Percentiles rank a stretch among this genome's conserved stretches.
Conservation (phyloP, 2,797 vertebrate genomes). For the Decapterus maruadsi region DNA sequence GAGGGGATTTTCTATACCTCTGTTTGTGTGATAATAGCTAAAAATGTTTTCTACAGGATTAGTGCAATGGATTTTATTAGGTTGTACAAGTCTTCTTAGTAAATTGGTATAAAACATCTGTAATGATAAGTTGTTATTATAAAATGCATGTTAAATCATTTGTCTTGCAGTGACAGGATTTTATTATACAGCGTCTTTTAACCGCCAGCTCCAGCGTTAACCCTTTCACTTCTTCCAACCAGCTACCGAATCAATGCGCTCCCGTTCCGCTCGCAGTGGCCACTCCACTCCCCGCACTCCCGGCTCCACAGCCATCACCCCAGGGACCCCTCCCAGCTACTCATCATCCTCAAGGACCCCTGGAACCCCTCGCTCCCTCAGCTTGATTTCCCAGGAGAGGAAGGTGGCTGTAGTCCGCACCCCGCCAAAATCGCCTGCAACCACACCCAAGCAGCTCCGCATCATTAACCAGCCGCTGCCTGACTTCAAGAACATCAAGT, state of each 20-base stretch:
- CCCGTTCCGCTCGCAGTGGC: constrained; percentile 95
- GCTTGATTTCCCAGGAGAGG: constrained; percentile 94
- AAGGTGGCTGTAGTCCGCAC: constrained; percentile 96
- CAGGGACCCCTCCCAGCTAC: constrained; percentile 96
- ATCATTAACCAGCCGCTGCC: constrained; percentile 96
- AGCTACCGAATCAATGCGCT: constrained; percentile 93
- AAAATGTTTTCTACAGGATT: neutral
- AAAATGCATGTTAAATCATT: neutral
- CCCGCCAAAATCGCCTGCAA: constrained; percentile 97
- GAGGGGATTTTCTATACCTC: constrained; percentile 8
- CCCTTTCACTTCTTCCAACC: neutral
- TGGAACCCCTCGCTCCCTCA: constrained; percentile 94
- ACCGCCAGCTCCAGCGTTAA: neutral
- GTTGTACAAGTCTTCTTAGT: neutral
- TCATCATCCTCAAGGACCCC: constrained; percentile 95
- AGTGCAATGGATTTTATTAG: neutral
- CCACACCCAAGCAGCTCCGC: constrained; percentile 96
- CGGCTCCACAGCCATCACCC: constrained; percentile 95
- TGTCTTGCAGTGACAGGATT: neutral
- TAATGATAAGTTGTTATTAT: neutral
- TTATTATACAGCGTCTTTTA: neutral
- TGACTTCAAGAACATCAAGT: constrained; percentile 96
- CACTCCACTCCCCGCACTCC: constrained; percentile 96
- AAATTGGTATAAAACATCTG: neutral
- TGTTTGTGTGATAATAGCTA: neutral